Percentiles rank a stretch among this genome's conserved stretches.
phyloP scores from a whole-genome alignment of 2,797 vertebrate species.

The Bovichtus variegatus region DNA sequence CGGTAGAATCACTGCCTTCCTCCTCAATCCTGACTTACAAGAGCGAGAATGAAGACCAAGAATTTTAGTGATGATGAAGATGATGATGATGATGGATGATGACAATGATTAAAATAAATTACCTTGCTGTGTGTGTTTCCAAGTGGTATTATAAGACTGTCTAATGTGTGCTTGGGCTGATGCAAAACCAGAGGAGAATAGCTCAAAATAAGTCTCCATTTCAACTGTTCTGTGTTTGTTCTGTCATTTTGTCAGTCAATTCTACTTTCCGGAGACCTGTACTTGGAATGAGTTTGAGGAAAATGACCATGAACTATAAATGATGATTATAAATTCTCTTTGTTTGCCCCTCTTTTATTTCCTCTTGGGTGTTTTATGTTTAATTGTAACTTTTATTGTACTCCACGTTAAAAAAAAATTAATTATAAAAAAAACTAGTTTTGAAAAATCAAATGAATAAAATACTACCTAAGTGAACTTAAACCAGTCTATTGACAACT shows the following conservation, averaged over 20 bases:
- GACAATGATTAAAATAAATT: slow-evolving; percentile 57
- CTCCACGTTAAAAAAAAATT: slow-evolving; percentile 45
- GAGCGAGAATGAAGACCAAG: slow-evolving; percentile 60
- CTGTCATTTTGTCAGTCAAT: slow-evolving; percentile 84
- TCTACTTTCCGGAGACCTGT: slow-evolving; percentile 89
- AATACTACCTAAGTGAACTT: slow-evolving; percentile 68
- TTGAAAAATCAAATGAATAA: slow-evolving; percentile 78
- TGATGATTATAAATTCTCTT: slow-evolving; percentile 81
- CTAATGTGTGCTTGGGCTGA: slow-evolving; percentile 68
- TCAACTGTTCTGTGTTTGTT: slow-evolving; percentile 83
- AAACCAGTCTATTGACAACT: slow-evolving; percentile 58
- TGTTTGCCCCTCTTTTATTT: slow-evolving; percentile 78
- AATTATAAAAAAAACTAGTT: slow-evolving; percentile 75
- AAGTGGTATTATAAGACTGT: slow-evolving; percentile 74
- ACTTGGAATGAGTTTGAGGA: slow-evolving; percentile 82
- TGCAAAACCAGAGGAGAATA: slow-evolving; percentile 63
- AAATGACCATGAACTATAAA: slow-evolving; percentile 83
- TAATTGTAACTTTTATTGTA: slow-evolving; percentile 77
- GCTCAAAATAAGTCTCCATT: slow-evolving; percentile 76
- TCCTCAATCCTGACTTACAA: slow-evolving; percentile 66
- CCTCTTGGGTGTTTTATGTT: slow-evolving; percentile 76
- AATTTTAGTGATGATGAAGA: slow-evolving; percentile 35
- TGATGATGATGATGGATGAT: slow-evolving; percentile 33
- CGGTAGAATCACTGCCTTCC: slow-evolving; percentile 82
- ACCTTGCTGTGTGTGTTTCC: slow-evolving; percentile 68